phyloP scores from a whole-genome alignment of 2,888 invertebrate genomes.

The Steromphala cineraria region DNA sequence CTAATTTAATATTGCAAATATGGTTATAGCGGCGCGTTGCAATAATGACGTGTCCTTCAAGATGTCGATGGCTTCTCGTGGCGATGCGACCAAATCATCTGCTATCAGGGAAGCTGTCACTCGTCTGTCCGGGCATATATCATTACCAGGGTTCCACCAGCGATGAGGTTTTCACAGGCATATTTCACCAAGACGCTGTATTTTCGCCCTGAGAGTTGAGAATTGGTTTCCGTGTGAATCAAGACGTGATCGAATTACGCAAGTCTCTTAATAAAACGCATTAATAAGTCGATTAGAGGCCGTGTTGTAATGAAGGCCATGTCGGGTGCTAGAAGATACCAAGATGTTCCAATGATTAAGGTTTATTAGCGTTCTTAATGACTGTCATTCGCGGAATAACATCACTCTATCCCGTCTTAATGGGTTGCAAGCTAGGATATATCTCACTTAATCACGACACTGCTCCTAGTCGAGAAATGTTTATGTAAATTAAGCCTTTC shows the following conservation, averaged over 20 bases:
- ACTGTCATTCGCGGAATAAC: neutral
- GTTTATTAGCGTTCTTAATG: neutral
- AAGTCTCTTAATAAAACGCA: conserved; percentile 1
- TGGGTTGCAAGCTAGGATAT: neutral
- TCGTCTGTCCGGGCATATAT: neutral
- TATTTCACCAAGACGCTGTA: neutral
- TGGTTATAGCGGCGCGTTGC: neutral
- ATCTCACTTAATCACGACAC: conserved; percentile 2
- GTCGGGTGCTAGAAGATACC: neutral
- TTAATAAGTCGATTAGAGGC: conserved; percentile 3
- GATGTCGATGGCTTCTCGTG: neutral
- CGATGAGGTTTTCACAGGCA: neutral
- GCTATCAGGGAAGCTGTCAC: neutral
- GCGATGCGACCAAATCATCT: neutral
- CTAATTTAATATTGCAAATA: conserved; percentile 10
- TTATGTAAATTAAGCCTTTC: neutral
- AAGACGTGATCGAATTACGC: neutral
- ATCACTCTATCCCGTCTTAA: neutral
- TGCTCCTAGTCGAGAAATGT: neutral
- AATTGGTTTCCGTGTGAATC: neutral
- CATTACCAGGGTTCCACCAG: neutral
- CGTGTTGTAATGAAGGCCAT: neutral
- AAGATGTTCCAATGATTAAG: neutral
- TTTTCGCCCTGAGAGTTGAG: neutral
- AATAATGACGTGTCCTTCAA: neutral